Evolutionary conservation across 2,888 invertebrate species (phyloP).

Genomic region (Coecobrya sp.): DNA sequence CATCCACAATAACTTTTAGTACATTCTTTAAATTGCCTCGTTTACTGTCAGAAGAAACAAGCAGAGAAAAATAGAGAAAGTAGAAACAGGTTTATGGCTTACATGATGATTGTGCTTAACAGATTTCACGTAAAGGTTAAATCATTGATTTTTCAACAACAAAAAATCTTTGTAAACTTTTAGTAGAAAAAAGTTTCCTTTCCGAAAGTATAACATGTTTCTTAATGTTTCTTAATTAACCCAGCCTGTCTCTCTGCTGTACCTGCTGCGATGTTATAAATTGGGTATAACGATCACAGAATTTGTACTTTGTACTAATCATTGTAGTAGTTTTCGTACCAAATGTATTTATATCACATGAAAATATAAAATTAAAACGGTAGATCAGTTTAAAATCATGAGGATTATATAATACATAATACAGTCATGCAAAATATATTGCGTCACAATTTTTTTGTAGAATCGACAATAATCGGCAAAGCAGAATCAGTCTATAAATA

Average conservation of each 20-base stretch:
- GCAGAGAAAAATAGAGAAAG: neutral
- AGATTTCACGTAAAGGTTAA: neutral
- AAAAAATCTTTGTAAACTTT: neutral
- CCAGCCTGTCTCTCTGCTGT: neutral
- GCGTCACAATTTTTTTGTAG: neutral
- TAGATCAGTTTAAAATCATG: too few species aligned
- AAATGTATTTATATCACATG: neutral
- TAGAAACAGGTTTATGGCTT: neutral
- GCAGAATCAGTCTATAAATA: constrained; percentile 64
- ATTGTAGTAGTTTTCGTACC: neutral
- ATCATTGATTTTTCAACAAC: neutral
- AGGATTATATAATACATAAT: too few species aligned
- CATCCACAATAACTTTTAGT: constrained; percentile 8
- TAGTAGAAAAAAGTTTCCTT: neutral
- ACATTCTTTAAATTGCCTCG: constrained; percentile 4
- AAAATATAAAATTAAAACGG: neutral
- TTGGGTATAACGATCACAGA: neutral
- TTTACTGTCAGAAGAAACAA: neutral
- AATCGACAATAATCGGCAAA: neutral
- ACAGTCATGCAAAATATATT: constrained; percentile 13
- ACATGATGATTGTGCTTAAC: neutral
- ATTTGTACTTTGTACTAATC: neutral
- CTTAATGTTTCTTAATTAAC: neutral
- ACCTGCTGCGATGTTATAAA: neutral
- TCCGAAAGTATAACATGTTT: neutral